Base-by-base conservation (phyloP, 2,888 invertebrate species). In the Rhamnusium bicolor region DNA sequence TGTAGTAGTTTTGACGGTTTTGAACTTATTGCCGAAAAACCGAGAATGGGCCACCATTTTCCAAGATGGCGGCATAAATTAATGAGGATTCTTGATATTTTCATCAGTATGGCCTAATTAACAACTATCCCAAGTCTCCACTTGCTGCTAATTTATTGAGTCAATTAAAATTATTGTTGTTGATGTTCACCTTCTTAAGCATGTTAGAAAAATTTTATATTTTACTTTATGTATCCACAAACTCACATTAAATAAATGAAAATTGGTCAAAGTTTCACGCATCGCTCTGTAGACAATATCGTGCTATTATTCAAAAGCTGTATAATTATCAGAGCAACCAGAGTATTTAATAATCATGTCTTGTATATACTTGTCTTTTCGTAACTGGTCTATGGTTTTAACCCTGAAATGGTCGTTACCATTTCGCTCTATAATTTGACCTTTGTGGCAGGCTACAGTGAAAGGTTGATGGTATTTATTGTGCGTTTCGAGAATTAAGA, bases 381-480 rank as follows among this genome's bases (percentile, higher is more conserved):
- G 56, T 67, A 56, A 67, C 67, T 67, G 67, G 67, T 67, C 67
- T 69, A 61, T 67, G 70, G 72, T 60, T 75, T 74, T 85, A 85
- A 85, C 85, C 85, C 85, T 85, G 85, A 85, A 82, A 84, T 85
- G 85, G 85, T 85, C 85, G 84, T 85, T 85, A 85, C 85, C 85
- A 85, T 84, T 84, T 83, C 83, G 83, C 81, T 85, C 83, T 74
- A 84, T 80, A 81, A 84, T 84, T 83, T 84, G 85, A 85, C 85
- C 85, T 85, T 83, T 85, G 75, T 74, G 76, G 79, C 74, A 71
- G 72, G 73, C 77, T 74, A 65, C 74, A 79, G 81, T 80, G 79
- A 79, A 78, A 79, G 81, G 79, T 73, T 67, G 67, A 67, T 67
- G 67, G 56, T 67, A 67, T 56, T 54, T 65, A 54, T 46, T 66